A percentile compares a stretch with the other conserved stretches of the same genome.
These are phyloP conservation scores for Anniella stebbinsi DNA, from an alignment of 2,797 vertebrate species.

Conservation along the genomic window DNA sequence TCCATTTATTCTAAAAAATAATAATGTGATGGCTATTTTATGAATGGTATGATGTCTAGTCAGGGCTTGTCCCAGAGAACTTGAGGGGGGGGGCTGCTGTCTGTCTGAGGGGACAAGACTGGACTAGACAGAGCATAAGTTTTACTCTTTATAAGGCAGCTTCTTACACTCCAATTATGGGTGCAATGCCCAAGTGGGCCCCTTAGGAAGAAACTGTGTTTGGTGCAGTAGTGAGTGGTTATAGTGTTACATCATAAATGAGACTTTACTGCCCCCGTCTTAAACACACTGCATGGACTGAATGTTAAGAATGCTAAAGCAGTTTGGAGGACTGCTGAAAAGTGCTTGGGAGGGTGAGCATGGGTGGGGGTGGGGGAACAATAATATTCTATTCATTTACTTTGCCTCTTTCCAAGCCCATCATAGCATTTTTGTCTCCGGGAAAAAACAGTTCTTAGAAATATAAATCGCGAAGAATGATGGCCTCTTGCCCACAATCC, in stretches of 20 bases:
- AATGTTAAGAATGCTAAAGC: background rate
- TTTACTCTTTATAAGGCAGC: background rate
- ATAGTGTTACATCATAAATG: background rate
- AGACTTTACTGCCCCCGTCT: background rate
- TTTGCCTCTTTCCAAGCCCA: conserved; percentile 4
- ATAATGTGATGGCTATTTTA: background rate
- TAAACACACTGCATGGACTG: background rate
- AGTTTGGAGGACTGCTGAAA: background rate
- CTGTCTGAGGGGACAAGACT: too few species aligned
- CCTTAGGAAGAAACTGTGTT: background rate
- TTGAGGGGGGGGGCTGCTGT: background rate
- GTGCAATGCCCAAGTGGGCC: background rate
- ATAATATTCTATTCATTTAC: background rate
- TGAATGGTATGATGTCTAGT: background rate
- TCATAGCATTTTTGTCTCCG: background rate
- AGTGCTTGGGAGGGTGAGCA: background rate
- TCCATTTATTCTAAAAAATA: background rate
- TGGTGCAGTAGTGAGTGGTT: background rate
- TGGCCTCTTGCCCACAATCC: background rate
- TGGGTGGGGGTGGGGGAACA: too few species aligned
- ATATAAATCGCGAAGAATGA: background rate
- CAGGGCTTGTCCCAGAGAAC: background rate
- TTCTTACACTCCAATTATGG: background rate
- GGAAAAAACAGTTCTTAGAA: background rate
- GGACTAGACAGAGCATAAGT: background rate